Base-by-base conservation (phyloP, 2,797 vertebrate species). In the Gobionotothen gibberifrons region DNA sequence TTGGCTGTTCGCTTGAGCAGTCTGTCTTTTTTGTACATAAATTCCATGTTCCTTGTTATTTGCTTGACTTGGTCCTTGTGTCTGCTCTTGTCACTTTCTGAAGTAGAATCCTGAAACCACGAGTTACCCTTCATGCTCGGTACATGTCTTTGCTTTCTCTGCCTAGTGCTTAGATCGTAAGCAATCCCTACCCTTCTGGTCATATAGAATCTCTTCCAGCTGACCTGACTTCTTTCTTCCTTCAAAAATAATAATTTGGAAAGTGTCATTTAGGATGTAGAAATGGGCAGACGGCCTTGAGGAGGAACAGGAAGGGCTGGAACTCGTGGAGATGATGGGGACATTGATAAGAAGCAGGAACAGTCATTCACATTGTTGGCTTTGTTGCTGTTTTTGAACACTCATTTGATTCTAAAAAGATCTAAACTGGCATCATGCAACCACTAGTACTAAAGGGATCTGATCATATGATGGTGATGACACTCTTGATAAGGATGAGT, bases 281-380 rank as follows among this genome's bases (percentile, higher is more conserved):
- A 73, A 63, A 0, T 22, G 29, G 12, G 13, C 19, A 1, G 47
- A 70, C 60, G 49, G 49, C 63, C 68, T 81, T 53, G 59, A 81
- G 79, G 75, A 81, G 67, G 69, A 71, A 57, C 79, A 76, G 75
- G 78, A 81, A 76, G 61, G 36, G 47, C 56, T 68, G 26, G 40
- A 65, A 49, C 65, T 82, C n/a, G 14, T 76, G 63, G 26, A 32
- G 36, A 70, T 10, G 74, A 86, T 76, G 69, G 70, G 40, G 54
- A 67, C 64, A 49, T 29, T 65, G 81, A 86, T 84, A 85, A 79
- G 36, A 15, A 42, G 5, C n/a, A 78, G 49, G 40, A 76, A 83
- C 72, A 85, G 42, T 14, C 47, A 1, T 16, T 66, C 42, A 6
- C 60, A 65, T 74, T 85, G 77, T 83, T 76, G 29, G 5, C 12